phyloP scores from a whole-genome alignment of 2,113 vertebrate species.

The Hydropotes inermis region DNA sequence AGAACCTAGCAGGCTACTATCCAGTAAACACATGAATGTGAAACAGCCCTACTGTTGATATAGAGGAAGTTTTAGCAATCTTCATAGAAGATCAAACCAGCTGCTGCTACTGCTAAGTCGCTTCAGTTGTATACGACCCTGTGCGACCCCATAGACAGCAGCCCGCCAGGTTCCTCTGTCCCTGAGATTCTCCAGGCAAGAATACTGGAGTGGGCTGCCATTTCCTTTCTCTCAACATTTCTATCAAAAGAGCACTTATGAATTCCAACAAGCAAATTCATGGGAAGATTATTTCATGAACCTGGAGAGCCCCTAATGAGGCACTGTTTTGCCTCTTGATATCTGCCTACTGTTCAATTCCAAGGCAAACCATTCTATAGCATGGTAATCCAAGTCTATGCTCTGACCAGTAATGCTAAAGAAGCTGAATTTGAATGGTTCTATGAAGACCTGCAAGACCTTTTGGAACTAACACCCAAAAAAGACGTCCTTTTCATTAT shows the following conservation, averaged over 20 bases:
- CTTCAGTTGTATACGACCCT: no score
- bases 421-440: not conserved
- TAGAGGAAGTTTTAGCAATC: no score
- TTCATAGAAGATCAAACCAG: no score
- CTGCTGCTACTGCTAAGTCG: no score
- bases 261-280: not conserved
- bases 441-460: not conserved
- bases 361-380: not conserved
- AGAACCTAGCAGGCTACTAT: not conserved
- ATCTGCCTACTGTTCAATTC: not conserved
- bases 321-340: not conserved
- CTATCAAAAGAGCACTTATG: not conserved
- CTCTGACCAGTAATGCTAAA: not conserved
- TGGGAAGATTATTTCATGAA: not conserved
- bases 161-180: no score
- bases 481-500: not conserved
- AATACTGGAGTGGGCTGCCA: no score
- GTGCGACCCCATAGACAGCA: no score
- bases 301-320: not conserved
- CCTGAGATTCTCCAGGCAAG: no score
- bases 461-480: not conserved
- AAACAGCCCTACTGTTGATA: no score
- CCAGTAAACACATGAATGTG: no score
- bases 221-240: not conserved
- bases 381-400: not conserved